Conservation (phyloP, 1,140 invertebrate genomes). For the Temnothorax longispinosus region DNA sequence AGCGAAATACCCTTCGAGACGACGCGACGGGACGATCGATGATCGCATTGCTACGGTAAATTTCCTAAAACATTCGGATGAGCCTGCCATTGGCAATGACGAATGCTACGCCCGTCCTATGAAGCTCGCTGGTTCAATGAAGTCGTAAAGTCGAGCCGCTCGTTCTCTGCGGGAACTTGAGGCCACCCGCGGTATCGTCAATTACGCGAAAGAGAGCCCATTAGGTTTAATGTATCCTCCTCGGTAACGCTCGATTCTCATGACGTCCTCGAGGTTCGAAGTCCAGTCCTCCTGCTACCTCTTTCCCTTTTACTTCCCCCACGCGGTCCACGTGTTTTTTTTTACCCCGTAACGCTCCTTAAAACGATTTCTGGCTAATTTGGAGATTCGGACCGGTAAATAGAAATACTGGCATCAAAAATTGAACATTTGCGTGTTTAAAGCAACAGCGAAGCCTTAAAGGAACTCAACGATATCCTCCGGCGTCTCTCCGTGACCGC, state of each 20-base stretch:
- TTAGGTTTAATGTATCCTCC: constrained; percentile 82
- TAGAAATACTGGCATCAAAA: background rate
- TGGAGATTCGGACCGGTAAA: background rate
- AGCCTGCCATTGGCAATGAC: constrained; percentile 48
- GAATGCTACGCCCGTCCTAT: constrained; percentile 6
- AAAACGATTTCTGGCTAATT: background rate
- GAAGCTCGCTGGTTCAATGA: constrained; percentile 53
- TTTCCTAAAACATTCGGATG: constrained; percentile 51
- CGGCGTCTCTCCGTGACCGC: constrained; percentile 16
- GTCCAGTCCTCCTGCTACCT: constrained; percentile 9
- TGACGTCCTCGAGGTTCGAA: constrained; percentile 61
- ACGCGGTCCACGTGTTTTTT: background rate
- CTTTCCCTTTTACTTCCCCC: background rate
- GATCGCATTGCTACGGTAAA: constrained; percentile 39
- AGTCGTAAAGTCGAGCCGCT: constrained; percentile 67
- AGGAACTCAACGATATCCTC: constrained; percentile 14
- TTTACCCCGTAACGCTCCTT: background rate
- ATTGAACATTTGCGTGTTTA: background rate
- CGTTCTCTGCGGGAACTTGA: constrained; percentile 65
- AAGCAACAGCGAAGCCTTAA: background rate
- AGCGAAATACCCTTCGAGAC: background rate
- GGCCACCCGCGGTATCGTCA: constrained; percentile 83
- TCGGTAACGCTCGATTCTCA: constrained; percentile 75
- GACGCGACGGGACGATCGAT: constrained; percentile 41
- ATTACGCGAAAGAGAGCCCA: constrained; percentile 81